Percentiles rank a stretch among this genome's conserved stretches.
Evolutionary conservation across 2,797 vertebrate genomes (phyloP).

Genomic region (Acipenser ruthenus): DNA sequence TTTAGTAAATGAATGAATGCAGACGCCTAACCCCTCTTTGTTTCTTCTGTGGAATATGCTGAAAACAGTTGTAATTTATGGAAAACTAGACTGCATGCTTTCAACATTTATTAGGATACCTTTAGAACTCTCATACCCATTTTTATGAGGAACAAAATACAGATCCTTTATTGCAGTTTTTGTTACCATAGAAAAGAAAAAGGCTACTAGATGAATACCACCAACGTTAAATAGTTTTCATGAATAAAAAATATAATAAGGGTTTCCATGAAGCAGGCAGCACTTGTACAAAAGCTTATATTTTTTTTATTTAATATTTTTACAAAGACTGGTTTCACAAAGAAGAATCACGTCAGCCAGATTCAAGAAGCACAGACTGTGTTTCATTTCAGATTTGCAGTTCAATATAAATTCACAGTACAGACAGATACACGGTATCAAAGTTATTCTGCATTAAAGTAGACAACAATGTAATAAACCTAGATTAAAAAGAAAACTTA

Average conservation of each 20-base stretch:
- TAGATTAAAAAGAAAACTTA: too few species aligned
- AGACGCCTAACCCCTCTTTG: too few species aligned
- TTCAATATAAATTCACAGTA: too few species aligned
- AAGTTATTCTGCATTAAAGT: too few species aligned
- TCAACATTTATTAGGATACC: not conserved
- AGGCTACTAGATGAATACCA: not conserved
- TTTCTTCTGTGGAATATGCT: too few species aligned
- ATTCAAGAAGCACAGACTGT: not conserved
- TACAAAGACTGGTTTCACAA: not conserved
- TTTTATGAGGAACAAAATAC: not conserved
- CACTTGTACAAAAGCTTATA: not conserved
- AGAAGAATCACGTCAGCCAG: too few species aligned
- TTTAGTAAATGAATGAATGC: too few species aligned
- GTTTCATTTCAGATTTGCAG: conserved; percentile 10
- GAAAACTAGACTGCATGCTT: not conserved
- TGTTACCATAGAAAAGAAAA: not conserved
- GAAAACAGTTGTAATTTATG: too few species aligned
- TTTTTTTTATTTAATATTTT: not conserved
- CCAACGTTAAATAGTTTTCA: not conserved
- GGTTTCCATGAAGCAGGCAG: not conserved
- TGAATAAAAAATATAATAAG: not conserved
- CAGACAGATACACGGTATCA: too few species aligned
- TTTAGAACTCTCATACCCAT: not conserved
- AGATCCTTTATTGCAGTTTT: not conserved
- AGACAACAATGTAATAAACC: too few species aligned